Base-by-base conservation (phyloP, 2,797 vertebrate species). In the Girardinus metallicus region DNA sequence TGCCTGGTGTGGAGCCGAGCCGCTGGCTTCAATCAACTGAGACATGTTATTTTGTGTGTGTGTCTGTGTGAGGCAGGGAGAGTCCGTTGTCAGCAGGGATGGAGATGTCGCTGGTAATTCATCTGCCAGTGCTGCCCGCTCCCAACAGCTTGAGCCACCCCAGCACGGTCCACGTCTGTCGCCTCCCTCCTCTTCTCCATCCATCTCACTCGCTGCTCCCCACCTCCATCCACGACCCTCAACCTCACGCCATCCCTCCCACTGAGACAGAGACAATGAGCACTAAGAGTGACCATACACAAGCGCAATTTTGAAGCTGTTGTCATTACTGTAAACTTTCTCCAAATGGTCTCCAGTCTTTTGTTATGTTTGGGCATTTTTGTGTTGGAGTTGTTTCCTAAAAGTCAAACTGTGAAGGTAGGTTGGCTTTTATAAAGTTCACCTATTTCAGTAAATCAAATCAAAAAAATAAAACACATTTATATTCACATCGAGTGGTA, bases 51-150 rank as follows among this genome's bases (percentile, higher is more conserved):
- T 49, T 62, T 82, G 80, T 12, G 62, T 79, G 73, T 71, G 85
- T 79, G 60, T 73, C 73, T 70, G 85, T 23, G 2, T 43, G 66
- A 15, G 46, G 29, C 75, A 70, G 74, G 31, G 77, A 76, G 82
- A 75, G 83, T 88, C 83, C 74, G 29, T 78, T 79, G 55, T 86
- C 90, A 92, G 93, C 86, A 3, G 93, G 91, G 92, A 94, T 87
- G 89, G 91, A 90, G 91, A 91, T 86, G 90, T 93, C 79, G 81
- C 89, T 87, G 92, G 88, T 93, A 92, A 95, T 94, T 92, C 92
- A 93, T 95, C 94, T 94, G 93, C 93, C 91, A 86, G 91, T 76
- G 88, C 77, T 70, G 68, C 85, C 91, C 62, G 55, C 79, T 49
- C 82, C 81, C 80, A 76, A 91, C 91, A 92, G 80, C 79, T 83